Base-by-base conservation (phyloP, 35 echinoderm and acorn worm species). In the Hemicentrotus pulcherrimus region DNA sequence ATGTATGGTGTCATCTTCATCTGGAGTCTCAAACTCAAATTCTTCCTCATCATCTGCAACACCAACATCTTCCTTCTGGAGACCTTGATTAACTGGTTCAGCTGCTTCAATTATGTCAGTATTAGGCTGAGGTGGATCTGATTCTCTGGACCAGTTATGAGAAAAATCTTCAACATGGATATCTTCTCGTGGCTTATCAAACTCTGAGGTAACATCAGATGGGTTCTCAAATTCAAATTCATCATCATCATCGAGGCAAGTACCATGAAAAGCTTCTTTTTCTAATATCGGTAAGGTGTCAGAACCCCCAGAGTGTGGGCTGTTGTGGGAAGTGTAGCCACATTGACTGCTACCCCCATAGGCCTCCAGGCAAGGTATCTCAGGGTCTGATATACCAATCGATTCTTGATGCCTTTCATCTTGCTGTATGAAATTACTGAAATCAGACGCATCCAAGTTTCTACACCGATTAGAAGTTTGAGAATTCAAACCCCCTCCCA, bases 21-120 rank as follows among this genome's bases (percentile, higher is more conserved):
- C 24, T 28, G 65, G 88, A n/a, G 88, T 90, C 46, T 90, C 88
- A 90, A 90, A 90, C 88, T 90, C 88, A 41, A 90, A 90, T 90
- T 90, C 88, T 32, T 90, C 88, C 88, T 90, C 88, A 90, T 90
- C 88, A 5, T 90, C 88, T 90, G 12, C 31, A 90, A 33, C 15
- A 45, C 32, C 46, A 22, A 41, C 19, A n/a, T 22, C 46, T 90
- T 41, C 88, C 9, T 33, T 47, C 32, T 47, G 46, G 32, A 24
- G 12, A 47, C 15, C 32, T 13, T 33, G 32, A 90, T 45, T 0
- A 33, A 90, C 3, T 45, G 31, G 7, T 45, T 90, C 46, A 18
- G 32, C 88, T 35, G 30, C 46, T 5, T 32, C 11, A 90, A 5
- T 47, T 18, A 45, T 90, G 32, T 3, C 88, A 45, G 88, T 90